Percentiles rank a stretch among this genome's conserved stretches.
Evolutionary conservation across 35 echinoderm and acorn worm species (phyloP).

Genomic region (Amphiura filiformis): DNA sequence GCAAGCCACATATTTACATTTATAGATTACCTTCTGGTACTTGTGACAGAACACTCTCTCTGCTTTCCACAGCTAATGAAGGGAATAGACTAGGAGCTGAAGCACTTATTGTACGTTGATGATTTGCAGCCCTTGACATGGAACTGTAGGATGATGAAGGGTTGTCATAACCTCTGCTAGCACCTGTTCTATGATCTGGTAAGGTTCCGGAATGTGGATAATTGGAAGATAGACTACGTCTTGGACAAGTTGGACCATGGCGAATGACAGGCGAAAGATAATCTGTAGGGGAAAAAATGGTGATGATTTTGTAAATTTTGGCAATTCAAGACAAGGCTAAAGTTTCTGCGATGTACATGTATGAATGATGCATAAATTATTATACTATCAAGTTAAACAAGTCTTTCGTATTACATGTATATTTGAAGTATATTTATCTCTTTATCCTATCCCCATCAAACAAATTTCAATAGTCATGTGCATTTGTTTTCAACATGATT

Average conservation of each 20-base stretch:
- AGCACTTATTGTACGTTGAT: background rate
- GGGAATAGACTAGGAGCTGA: conserved; percentile 3
- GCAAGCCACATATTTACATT: no score
- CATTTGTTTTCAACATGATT: no score
- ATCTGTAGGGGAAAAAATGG: conserved; percentile 31
- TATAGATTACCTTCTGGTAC: background rate
- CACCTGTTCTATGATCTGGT: background rate
- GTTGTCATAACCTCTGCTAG: background rate
- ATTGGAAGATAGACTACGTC: conserved; percentile 18
- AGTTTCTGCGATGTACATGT: no score
- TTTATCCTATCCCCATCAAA: no score
- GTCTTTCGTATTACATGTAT: no score
- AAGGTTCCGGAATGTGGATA: conserved; percentile 10
- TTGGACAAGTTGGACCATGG: conserved; percentile 34
- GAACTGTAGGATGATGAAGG: background rate
- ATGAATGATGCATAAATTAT: no score
- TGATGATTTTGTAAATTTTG: no score
- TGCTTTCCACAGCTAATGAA: background rate
- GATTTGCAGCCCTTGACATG: background rate
- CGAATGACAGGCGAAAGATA: conserved; percentile 76
- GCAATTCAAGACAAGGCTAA: no score
- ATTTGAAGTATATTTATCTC: no score
- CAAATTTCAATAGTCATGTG: no score
- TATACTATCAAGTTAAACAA: no score
- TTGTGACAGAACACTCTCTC: background rate